These are phyloP conservation scores for Rotaria sp. DNA, from an alignment of 2,888 invertebrate genomes.

Conservation along the genomic window DNA sequence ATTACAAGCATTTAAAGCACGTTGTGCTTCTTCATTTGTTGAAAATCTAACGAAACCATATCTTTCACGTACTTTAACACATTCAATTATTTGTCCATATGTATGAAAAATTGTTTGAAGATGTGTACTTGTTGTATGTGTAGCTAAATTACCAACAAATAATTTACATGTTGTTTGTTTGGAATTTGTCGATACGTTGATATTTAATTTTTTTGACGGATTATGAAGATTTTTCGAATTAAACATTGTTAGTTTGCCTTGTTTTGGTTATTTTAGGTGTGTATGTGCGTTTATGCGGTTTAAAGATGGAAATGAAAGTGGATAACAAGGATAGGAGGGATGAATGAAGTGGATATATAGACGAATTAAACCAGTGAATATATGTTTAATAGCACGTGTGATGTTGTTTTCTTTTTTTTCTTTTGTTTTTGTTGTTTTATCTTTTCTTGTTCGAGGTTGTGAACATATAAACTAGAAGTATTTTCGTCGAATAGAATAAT, in stretches of 20 bases:
- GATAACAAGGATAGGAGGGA: neutral
- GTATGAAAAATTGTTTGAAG: neutral
- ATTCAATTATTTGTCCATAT: slow-evolving; percentile 24
- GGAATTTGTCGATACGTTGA: neutral
- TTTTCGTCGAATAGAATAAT: neutral
- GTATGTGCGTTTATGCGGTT: neutral
- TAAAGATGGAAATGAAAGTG: slow-evolving; percentile 10
- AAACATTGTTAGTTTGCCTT: neutral
- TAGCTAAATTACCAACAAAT: slow-evolving; percentile 19
- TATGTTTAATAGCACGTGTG: neutral
- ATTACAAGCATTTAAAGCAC: slow-evolving; percentile 20
- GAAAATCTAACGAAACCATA: slow-evolving; percentile 15
- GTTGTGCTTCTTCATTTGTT: neutral
- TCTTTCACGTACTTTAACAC: slow-evolving; percentile 30
- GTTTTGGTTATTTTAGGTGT: neutral
- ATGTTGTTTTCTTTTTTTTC: neutral
- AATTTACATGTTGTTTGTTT: slow-evolving; percentile 26
- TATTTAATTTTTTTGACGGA: neutral
- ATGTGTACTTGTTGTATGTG: slow-evolving; percentile 22
- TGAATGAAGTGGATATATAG: neutral
- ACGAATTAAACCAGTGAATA: neutral
- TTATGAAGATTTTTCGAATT: neutral
- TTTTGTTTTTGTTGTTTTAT: too few species aligned
- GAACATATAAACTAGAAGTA: neutral
- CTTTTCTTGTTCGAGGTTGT: neutral